Evolutionary conservation across 2,888 invertebrate species (phyloP), one percentile per base, ranked within the genome.

Genomic region (Noctua fimbriata): DNA sequence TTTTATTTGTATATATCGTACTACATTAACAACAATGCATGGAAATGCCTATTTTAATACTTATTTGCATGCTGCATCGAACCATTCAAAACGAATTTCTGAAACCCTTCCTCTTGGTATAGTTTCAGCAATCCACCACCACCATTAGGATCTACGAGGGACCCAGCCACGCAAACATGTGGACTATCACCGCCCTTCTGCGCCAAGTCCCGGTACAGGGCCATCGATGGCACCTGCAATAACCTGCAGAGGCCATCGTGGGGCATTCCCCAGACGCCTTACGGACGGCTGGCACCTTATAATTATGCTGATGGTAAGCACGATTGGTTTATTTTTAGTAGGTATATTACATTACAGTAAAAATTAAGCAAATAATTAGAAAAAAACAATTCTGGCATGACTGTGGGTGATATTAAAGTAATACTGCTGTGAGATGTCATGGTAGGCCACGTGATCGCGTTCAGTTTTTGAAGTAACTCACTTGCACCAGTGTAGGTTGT

Each of bases 171-270:
- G 0, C 93, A 94, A 78, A 97, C 97, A 0, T 97, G 97, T 89
- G 97, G 97, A 0, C 91, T 96, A 0, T 91, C 96, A 0, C 97
- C 97, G 0, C 93, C 96, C 0, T 93, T 94, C 83, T 97, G 97
- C 85, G 90, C 94, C 21, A 95, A 97, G 55, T 95, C 97, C 0
- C 97, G 98, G 73, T 99, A 99, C 94, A 97, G 97, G 32, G 85
- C 98, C 0, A 97, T 98, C 83, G 99, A 99, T 93, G 99, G 99
- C 0, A 98, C 99, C 1, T 99, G 99, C 93, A 99, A 99, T 94
- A 99, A 99, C 94, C 94, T 98, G 72, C 96, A 97, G 81, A 97
- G 98, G 88, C 98, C 99, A 0, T 97, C 98, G 14, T 98, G 98
- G 97, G 99, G 99, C 24, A 97, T 97, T 73, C 98, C 98, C 0